A percentile compares a stretch with the other conserved stretches of the same genome.
Evolutionary conservation across 2,113 vertebrate genomes (phyloP).

Genomic region (Saguinus imperator): DNA sequence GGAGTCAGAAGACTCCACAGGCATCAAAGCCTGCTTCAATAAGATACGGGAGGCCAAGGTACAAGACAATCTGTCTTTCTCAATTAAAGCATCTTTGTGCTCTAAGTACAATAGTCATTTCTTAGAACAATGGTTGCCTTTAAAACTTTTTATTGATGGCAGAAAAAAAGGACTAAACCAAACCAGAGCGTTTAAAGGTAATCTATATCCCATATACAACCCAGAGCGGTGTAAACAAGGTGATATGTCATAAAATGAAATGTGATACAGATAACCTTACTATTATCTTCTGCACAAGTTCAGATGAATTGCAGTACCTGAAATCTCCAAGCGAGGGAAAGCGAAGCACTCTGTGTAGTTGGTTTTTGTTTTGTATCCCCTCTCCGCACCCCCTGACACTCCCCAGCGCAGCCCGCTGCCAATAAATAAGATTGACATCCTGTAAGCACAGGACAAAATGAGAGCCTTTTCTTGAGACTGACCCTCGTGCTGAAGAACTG

Average conservation of each 20-base stretch:
- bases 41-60: conserved; percentile 12
- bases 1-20: conserved; percentile 45
- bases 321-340: not conserved
- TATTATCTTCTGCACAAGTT: not conserved
- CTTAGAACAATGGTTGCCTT: conserved; percentile 60
- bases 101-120: conserved; percentile 46
- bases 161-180: conserved; percentile 32
- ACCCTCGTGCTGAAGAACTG: not conserved
- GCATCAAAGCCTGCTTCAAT: conserved; percentile 43
- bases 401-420: not conserved
- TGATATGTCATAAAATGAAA: conserved; percentile 63
- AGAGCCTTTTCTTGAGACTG: not conserved
- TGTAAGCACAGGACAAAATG: not conserved
- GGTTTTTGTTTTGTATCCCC: conserved; percentile 40
- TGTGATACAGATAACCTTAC: conserved; percentile 46
- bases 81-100: conserved; percentile 31
- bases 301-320: not conserved
- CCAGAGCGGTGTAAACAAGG: conserved; percentile 57
- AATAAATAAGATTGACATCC: not conserved
- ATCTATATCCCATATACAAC: conserved; percentile 62
- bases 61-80: conserved; percentile 51
- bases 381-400: not conserved
- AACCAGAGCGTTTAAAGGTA: conserved; percentile 58
- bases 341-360: not conserved
- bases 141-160: conserved; percentile 69